Percentiles rank a stretch among this genome's conserved stretches.
These are phyloP conservation scores for Upupa epops DNA, from an alignment of 2,113 vertebrate species.

Conservation along the genomic window DNA sequence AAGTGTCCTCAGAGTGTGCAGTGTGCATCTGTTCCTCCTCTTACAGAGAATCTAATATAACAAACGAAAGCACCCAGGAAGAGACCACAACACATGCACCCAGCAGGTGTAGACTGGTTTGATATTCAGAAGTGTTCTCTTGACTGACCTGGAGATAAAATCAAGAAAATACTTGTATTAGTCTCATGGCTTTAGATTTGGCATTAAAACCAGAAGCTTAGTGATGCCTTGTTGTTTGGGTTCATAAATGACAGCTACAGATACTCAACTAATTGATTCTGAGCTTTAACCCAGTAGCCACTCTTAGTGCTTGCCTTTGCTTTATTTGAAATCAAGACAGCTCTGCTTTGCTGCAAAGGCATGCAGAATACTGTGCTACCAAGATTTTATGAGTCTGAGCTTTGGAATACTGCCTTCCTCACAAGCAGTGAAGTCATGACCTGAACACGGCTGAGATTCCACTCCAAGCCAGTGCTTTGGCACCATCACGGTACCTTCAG, in stretches of 20 bases:
- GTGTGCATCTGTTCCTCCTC: not conserved
- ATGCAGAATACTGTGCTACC: not conserved
- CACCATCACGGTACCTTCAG: not conserved
- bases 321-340: not conserved
- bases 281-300: not conserved
- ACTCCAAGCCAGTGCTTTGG: not conserved
- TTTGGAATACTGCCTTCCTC: constrained; percentile 17
- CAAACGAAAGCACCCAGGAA: not conserved
- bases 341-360: not conserved
- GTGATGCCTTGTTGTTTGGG: not conserved
- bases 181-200: not conserved
- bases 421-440: not conserved
- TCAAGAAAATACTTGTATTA: not conserved
- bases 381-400: constrained; percentile 43
- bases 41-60: not conserved
- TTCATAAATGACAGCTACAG: not conserved
- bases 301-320: not conserved
- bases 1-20: not conserved
- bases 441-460: not conserved
- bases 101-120: not conserved
- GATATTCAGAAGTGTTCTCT: not conserved
- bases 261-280: not conserved
- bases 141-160: not conserved
- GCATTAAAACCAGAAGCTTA: not conserved
- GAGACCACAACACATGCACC: not conserved